phyloP scores from a whole-genome alignment of 2,888 invertebrate species.

The Chloromyia formosa region DNA sequence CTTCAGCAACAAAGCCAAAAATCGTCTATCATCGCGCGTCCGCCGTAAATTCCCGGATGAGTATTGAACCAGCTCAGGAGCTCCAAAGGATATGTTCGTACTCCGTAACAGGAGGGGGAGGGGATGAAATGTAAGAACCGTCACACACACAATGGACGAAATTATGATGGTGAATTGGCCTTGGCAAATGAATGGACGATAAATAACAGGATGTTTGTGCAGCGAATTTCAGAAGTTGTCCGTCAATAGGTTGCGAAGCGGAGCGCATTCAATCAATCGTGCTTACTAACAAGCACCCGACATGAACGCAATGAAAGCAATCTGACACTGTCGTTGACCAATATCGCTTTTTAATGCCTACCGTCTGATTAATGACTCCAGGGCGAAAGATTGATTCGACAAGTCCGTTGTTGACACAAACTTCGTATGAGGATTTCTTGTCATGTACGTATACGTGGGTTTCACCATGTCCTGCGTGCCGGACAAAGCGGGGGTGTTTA shows the following conservation, averaged over 20 bases:
- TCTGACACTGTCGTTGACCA: slow-evolving; percentile 34
- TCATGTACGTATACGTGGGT: background rate
- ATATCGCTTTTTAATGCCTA: slow-evolving; percentile 35
- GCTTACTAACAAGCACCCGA: background rate
- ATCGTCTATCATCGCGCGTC: background rate
- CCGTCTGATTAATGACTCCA: slow-evolving; percentile 26
- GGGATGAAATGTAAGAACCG: background rate
- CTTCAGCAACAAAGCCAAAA: background rate
- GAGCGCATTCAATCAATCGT: slow-evolving; percentile 23
- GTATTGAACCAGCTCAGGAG: background rate
- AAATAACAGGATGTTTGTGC: slow-evolving; percentile 23
- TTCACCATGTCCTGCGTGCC: slow-evolving; percentile 19
- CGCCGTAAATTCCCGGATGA: background rate
- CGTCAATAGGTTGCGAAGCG: background rate
- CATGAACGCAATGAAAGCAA: background rate
- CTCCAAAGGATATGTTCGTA: background rate
- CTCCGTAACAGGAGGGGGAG: background rate
- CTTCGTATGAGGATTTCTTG: background rate
- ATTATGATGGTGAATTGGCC: background rate
- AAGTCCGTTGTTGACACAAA: slow-evolving; percentile 24
- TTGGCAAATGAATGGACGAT: slow-evolving; percentile 10
- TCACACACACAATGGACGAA: background rate
- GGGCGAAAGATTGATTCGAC: slow-evolving; percentile 27
- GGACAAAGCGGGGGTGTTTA: background rate
- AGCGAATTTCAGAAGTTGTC: background rate